Conservation (phyloP, 2,888 invertebrate genomes). For the Lasius fuliginosus region DNA sequence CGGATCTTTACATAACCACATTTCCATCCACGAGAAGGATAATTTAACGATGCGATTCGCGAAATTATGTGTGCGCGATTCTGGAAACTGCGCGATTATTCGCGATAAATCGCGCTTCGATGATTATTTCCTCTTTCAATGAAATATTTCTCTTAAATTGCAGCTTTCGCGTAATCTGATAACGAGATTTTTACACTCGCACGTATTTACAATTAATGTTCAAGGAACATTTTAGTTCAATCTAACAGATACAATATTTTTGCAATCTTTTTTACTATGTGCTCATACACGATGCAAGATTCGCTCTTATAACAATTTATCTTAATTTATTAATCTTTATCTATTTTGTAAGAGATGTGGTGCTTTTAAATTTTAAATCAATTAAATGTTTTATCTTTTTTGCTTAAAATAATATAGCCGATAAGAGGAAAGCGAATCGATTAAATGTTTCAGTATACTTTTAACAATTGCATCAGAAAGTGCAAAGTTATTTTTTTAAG, state of each 20-base stretch:
- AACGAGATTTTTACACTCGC: not conserved
- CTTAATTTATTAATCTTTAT: not conserved
- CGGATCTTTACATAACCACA: constrained; percentile 82
- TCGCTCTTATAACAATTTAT: not conserved
- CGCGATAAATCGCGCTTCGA: not conserved
- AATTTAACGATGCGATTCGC: not conserved
- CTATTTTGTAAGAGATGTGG: not conserved
- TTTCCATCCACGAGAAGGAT: not conserved
- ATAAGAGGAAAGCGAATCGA: not conserved
- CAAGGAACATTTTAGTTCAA: not conserved
- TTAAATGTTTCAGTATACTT: not conserved
- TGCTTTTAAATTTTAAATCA: not conserved
- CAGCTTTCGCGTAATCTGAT: not conserved
- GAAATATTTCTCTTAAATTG: not conserved
- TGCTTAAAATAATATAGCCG: not conserved
- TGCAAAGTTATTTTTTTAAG: not conserved
- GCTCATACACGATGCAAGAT: not conserved
- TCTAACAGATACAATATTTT: not conserved
- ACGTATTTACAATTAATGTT: not conserved
- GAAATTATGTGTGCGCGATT: not conserved
- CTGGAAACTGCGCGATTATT: not conserved
- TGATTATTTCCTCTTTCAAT: not conserved
- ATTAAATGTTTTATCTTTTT: not conserved
- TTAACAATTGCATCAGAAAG: not conserved
- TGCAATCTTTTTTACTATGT: not conserved